phyloP scores from a whole-genome alignment of 1,140 invertebrate species.

The Plodia interpunctella region DNA sequence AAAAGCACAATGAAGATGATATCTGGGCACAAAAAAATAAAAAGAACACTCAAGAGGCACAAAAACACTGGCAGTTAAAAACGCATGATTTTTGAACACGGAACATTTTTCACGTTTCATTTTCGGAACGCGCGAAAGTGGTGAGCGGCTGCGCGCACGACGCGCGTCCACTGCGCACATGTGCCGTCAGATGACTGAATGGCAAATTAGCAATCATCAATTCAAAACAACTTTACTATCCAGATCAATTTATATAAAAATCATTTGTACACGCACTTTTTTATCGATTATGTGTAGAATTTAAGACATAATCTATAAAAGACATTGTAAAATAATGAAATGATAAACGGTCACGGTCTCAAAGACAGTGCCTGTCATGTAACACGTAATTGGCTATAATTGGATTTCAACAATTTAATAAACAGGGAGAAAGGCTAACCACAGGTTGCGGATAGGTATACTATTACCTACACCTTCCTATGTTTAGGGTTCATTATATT shows the following conservation, averaged over 20 bases:
- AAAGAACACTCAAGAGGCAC: constrained; percentile 8
- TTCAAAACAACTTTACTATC: constrained; percentile 58
- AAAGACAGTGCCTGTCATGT: not conserved
- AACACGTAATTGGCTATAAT: not conserved
- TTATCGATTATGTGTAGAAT: too few relatives aligned
- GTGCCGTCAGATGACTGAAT: constrained; percentile 72
- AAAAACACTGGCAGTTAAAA: constrained; percentile 13
- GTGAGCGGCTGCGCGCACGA: constrained; percentile 54
- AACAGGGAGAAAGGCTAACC: not conserved
- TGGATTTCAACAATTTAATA: not conserved
- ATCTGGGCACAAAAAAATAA: constrained; percentile 1
- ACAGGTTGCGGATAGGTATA: too few relatives aligned
- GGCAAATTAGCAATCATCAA: constrained; percentile 29
- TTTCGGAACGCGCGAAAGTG: constrained; percentile 54
- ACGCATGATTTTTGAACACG: constrained; percentile 1
- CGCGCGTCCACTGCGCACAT: constrained; percentile 57
- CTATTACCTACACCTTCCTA: too few relatives aligned
- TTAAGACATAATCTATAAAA: too few relatives aligned
- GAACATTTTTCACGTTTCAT: not conserved
- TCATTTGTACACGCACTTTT: not conserved
- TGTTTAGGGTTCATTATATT: too few relatives aligned
- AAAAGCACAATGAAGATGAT: constrained; percentile 3
- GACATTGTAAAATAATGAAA: too few relatives aligned
- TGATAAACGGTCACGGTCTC: not conserved
- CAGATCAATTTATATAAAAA: constrained; percentile 42